Conservation (phyloP, 1,140 invertebrate genomes). For the Drosophila takahashii region DNA sequence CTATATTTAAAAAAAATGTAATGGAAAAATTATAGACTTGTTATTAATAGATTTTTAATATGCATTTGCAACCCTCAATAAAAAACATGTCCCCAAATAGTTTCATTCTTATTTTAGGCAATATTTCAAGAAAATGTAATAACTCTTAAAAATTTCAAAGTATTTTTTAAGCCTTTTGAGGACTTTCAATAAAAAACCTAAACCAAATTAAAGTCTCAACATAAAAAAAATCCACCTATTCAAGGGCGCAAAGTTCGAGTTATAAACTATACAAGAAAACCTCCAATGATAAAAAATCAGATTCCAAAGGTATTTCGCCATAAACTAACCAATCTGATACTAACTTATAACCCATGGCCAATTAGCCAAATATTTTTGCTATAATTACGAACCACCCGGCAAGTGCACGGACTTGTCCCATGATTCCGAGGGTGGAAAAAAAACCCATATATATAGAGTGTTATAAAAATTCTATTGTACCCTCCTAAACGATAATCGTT, state of each 20-base stretch:
- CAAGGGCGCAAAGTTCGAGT: neutral
- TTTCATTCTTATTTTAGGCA: too few species aligned
- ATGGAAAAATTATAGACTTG: too few species aligned
- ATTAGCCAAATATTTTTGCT: constrained; percentile 44
- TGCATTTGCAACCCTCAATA: too few species aligned
- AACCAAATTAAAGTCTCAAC: too few species aligned
- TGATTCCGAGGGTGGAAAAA: constrained; percentile 32
- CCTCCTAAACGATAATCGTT: constrained; percentile 58
- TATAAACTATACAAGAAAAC: neutral
- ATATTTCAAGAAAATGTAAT: too few species aligned
- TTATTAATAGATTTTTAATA: too few species aligned
- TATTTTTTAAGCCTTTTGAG: too few species aligned
- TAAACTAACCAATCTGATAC: constrained; percentile 34
- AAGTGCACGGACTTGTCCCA: constrained; percentile 34
- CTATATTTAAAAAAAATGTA: too few species aligned
- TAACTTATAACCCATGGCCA: constrained; percentile 21
- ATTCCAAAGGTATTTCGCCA: constrained; percentile 16
- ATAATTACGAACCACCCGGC: constrained; percentile 31
- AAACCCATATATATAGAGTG: constrained; percentile 38
- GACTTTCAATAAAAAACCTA: too few species aligned
- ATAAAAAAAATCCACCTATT: too few species aligned
- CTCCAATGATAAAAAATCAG: constrained; percentile 38
- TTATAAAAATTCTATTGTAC: constrained; percentile 54
- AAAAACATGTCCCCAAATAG: too few species aligned
- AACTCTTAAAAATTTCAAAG: too few species aligned